Evolutionary conservation across 2,797 vertebrate genomes (phyloP), one percentile per base, ranked within the genome.

Genomic region (Rhincodon typus): DNA sequence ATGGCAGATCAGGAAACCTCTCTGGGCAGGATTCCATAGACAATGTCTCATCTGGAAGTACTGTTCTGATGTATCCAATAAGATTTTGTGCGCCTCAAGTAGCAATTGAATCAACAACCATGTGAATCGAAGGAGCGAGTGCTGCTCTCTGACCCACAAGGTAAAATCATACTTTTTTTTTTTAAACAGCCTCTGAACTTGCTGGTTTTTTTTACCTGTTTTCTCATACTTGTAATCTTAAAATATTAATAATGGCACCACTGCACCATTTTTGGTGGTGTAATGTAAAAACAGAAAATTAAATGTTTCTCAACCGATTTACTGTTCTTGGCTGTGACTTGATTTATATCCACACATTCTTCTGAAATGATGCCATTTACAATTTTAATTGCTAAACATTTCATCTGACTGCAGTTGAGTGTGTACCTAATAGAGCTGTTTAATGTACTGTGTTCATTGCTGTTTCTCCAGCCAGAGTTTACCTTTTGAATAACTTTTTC

Each of bases 301-400:
- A 93, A 38, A 69, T 69, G 23, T 69, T 69, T 67, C 62, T 21
- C n/a, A n/a, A 69, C 38, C n/a, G 3, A 38, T 69, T 93, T 93
- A 38, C n/a, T 69, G 90, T 93, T 42, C 7, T 69, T 93, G 62
- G 62, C 62, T 93, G 67, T 69, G 90, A 93, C 62, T 69, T 38
- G 62, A 67, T 69, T 91, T 91, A 67, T 66, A 25, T 93, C 30
- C n/a, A n/a, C 12, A 42, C 62, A 67, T 93, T 19, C n/a, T 42
- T 67, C 90, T 69, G n/a, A 67, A 42, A 67, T 12, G n/a, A 93
- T 67, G 19, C 90, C 62, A 67, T 69, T 66, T 62, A 5, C 34
- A 93, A 19, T 34, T 38, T 67, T 93, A 93, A 93, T 93, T 93
- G 62, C 79, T 62, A 93, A 69, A 93, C 62, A 67, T 93, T 93